These are phyloP conservation scores for Apolygus lucorum DNA, from an alignment of 1,140 invertebrate genomes.

Conservation along the genomic window DNA sequence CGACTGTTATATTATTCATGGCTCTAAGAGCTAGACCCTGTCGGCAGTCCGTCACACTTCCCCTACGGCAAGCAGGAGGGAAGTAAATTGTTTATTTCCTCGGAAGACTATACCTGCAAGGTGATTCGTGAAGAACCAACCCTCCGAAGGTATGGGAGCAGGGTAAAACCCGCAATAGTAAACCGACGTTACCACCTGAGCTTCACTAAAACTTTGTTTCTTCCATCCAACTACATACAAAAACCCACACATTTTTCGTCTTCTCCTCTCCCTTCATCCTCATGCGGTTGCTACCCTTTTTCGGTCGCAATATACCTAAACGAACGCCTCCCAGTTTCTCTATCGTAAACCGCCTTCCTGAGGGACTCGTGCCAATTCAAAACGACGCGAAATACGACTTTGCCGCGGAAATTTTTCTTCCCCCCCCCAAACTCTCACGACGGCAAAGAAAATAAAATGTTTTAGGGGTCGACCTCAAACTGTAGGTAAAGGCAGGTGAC, in stretches of 20 bases:
- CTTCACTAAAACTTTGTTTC: constrained; percentile 10
- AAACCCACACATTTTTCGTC: neutral
- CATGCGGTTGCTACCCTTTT: no score
- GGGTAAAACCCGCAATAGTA: constrained; percentile 12
- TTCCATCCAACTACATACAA: neutral
- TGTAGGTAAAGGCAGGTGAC: neutral
- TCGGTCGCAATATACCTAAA: constrained; percentile 9
- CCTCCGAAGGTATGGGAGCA: neutral
- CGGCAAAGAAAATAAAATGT: neutral
- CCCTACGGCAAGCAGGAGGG: neutral
- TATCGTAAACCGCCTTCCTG: neutral
- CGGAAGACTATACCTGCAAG: no score
- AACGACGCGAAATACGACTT: constrained; percentile 2
- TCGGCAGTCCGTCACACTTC: constrained; percentile 11
- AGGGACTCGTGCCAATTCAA: neutral
- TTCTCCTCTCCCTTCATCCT: neutral
- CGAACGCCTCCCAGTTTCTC: neutral
- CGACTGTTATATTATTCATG: constrained; percentile 24
- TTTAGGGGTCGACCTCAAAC: constrained; percentile 13
- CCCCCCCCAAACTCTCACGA: no score
- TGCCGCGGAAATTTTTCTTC: neutral
- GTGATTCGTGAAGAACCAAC: no score
- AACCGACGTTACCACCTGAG: constrained; percentile 3
- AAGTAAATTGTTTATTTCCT: constrained; percentile 22
- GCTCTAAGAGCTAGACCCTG: constrained; percentile 17